phyloP scores from a whole-genome alignment of 2,888 invertebrate species.

The Troilus luridus region DNA sequence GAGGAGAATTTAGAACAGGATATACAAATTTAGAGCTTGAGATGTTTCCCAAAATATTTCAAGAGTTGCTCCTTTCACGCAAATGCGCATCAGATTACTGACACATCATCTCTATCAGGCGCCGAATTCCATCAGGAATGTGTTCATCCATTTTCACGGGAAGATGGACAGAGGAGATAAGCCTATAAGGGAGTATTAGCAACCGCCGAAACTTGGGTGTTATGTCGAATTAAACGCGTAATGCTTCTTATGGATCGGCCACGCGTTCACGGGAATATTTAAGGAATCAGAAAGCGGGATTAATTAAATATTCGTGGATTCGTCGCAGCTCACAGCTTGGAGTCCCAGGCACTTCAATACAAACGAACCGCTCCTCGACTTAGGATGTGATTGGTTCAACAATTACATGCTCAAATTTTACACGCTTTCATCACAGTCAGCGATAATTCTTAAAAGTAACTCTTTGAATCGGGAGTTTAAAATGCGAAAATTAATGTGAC shows the following conservation, averaged over 20 bases:
- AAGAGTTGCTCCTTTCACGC: background rate
- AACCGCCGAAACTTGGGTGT: conserved; percentile 27
- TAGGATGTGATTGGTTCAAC: background rate
- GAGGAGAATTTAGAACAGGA: background rate
- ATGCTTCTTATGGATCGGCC: background rate
- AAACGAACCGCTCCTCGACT: background rate
- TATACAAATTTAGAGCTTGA: background rate
- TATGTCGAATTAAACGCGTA: conserved; percentile 1
- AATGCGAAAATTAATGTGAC: background rate
- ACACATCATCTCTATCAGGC: background rate
- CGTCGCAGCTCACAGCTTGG: background rate
- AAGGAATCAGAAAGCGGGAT: background rate
- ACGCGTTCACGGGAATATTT: background rate
- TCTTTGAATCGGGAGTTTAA: background rate
- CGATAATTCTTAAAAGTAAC: background rate
- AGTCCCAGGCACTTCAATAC: background rate
- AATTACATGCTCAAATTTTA: background rate
- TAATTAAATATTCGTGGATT: background rate
- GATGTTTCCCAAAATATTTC: background rate
- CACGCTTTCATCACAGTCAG: background rate
- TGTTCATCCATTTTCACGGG: conserved; percentile 16
- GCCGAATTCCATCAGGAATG: conserved; percentile 2
- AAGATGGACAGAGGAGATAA: conserved; percentile 1
- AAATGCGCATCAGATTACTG: background rate
- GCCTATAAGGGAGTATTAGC: background rate